Evolutionary conservation across 1,140 invertebrate species (phyloP).

Genomic region (Drosophila takahashii): DNA sequence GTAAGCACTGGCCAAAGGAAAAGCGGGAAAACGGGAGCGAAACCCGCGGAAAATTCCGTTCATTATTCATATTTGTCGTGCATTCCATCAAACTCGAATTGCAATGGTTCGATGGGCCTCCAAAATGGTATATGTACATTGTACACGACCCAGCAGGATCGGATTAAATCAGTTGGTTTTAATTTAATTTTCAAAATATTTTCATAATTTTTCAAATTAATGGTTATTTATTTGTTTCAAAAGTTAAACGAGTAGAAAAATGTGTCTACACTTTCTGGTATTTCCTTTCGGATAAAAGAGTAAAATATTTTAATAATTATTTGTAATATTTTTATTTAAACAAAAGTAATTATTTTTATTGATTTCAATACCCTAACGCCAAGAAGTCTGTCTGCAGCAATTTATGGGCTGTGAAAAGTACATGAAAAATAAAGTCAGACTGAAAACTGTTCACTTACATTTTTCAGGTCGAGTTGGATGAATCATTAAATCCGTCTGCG

Average conservation of each 20-base stretch:
- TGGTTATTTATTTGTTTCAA: not conserved
- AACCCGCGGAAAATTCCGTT: slow-evolving; percentile 1
- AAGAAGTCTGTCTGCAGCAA: not conserved
- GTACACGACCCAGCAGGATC: not conserved
- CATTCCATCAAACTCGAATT: slow-evolving; percentile 22
- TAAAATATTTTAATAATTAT: too few relatives aligned
- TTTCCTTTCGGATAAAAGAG: too few relatives aligned
- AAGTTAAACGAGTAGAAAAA: not conserved
- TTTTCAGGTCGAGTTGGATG: slow-evolving; percentile 15
- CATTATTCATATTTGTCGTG: slow-evolving; percentile 29
- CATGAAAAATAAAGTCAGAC: slow-evolving; percentile 9
- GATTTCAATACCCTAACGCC: not conserved
- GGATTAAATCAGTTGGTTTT: not conserved
- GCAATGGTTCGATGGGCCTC: not conserved
- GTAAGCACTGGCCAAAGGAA: slow-evolving; percentile 8
- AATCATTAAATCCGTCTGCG: slow-evolving; percentile 42
- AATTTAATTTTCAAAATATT: not conserved
- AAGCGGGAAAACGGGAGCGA: not conserved
- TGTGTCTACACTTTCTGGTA: too few relatives aligned
- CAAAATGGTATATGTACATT: not conserved
- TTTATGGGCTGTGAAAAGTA: not conserved
- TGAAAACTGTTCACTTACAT: not conserved
- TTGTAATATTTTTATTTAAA: not conserved
- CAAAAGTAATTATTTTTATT: not conserved
- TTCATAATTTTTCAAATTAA: not conserved